Evolutionary conservation across 2,113 vertebrate genomes (phyloP).

Genomic region (Pagrus major): DNA sequence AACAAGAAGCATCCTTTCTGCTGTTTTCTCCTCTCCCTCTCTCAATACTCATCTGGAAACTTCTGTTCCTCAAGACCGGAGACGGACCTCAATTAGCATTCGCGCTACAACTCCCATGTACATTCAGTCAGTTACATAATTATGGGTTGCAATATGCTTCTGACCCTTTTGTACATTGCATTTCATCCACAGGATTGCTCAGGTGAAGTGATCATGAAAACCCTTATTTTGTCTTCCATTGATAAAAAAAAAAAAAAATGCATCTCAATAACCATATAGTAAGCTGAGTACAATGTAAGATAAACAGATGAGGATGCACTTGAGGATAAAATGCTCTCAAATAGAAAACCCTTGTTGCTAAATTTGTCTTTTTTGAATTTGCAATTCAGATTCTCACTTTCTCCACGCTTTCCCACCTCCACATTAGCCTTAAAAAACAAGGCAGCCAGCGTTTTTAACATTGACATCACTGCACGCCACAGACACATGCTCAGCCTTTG

Average conservation of each 20-base stretch:
- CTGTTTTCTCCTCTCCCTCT: slow-evolving; percentile 19
- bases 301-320: slow-evolving; percentile 36
- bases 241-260: slow-evolving; percentile 27
- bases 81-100: slow-evolving; percentile 25
- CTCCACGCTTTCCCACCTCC: slow-evolving; percentile 31
- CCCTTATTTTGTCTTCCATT: slow-evolving; percentile 75
- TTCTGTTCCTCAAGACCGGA: slow-evolving; percentile 27
- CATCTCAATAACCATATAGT: slow-evolving; percentile 35
- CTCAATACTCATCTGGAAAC: slow-evolving; percentile 30
- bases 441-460: slow-evolving; percentile 54
- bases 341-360: slow-evolving; percentile 16
- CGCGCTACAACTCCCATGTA: slow-evolving; percentile 29
- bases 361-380: slow-evolving; percentile 39
- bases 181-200: slow-evolving; percentile 50
- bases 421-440: slow-evolving; percentile 37
- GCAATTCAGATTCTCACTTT: slow-evolving; percentile 19
- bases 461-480: slow-evolving; percentile 45
- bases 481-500: slow-evolving; percentile 50
- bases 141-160: slow-evolving; percentile 57
- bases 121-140: slow-evolving; percentile 34
- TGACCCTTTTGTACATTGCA: slow-evolving; percentile 58
- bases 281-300: slow-evolving; percentile 50
- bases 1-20: slow-evolving; percentile 29
- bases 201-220: slow-evolving; percentile 51
- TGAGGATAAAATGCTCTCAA: slow-evolving; percentile 23